Base-by-base conservation (phyloP, 2,888 invertebrate genomes). In the Barypeithes pellucidus region DNA sequence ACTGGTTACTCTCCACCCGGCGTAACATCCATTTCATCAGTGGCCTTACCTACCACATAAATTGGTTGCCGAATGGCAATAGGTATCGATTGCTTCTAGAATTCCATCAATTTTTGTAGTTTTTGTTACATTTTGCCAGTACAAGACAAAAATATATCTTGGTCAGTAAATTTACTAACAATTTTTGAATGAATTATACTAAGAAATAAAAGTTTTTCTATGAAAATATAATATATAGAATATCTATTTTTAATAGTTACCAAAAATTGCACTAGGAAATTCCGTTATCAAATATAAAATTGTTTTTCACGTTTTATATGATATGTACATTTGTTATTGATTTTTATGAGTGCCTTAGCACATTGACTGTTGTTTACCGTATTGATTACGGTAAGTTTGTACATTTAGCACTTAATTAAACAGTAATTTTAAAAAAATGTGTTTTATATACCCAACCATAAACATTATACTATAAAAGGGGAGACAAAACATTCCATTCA, bases 271-370 rank as follows among this genome's bases (percentile, higher is more conserved):
- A 75, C 72, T 74, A 66, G 47, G 43, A 33, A 65, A 36, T 47
- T 36, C 14, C 61, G 66, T 69, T 69, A 41, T 41, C 20, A 41
- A 65, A 33, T 41, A 54, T 61, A 50, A 60, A 47, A 65, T 69
- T 52, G 62, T 70, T 74, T 73, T 63, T 69, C 72, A 72, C 72
- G 67, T 75, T 72, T 71, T 75, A 57, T 73, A 68, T 29, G 1
- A n/a, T 70, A 54, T 73, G 69, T 73, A 72, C 68, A 68, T 68
- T 72, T 75, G 76, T 74, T 80, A 77, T 76, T 76, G 60, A 75
- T 77, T 73, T 77, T 67, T 77, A 75, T 73, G 79, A 80, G 80
- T 80, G 80, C 80, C 79, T 80, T 80, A 80, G 79, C 80, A 80
- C 80, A 75, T 75, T 78, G 79, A 80, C 79, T 80, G 79, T 80